phyloP scores from a whole-genome alignment of 1,140 invertebrate species.

The Adelges cooleyi region DNA sequence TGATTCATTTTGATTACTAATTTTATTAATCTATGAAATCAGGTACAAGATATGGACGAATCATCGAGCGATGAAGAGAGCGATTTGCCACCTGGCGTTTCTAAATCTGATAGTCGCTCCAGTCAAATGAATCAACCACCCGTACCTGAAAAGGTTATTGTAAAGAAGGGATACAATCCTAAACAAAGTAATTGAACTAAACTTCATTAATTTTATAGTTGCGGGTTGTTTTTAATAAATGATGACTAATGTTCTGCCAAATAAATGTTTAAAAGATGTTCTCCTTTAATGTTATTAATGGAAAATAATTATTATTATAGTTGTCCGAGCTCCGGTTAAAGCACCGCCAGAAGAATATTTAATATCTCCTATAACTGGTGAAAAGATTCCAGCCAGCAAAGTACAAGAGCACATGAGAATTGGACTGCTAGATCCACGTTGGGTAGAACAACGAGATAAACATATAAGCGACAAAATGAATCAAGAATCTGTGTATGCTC shows the following conservation, averaged over 20 bases:
- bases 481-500: slow-evolving; percentile 76
- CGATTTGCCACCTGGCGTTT: slow-evolving; percentile 29
- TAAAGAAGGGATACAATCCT: slow-evolving; percentile 94
- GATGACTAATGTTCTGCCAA: too few relatives aligned
- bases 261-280: too few relatives aligned
- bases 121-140: slow-evolving; percentile 52
- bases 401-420: slow-evolving; percentile 97
- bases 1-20: too few relatives aligned
- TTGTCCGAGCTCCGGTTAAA: slow-evolving; percentile 40
- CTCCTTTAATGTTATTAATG: neutral
- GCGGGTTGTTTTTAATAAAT: too few relatives aligned
- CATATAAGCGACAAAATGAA: slow-evolving; percentile 69
- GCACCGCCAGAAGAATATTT: slow-evolving; percentile 64
- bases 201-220: too few relatives aligned
- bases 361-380: slow-evolving; percentile 95
- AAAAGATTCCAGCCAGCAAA: slow-evolving; percentile 91
- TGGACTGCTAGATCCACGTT: slow-evolving; percentile 90
- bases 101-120: slow-evolving; percentile 47
- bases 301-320: slow-evolving; percentile 32
- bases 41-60: slow-evolving; percentile 75
- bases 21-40: slow-evolving; percentile 31
- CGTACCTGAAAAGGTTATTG: slow-evolving; percentile 85
- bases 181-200: slow-evolving; percentile 55
- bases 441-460: slow-evolving; percentile 92
- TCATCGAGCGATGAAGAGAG: slow-evolving; percentile 62